These are phyloP conservation scores for Drosophila helvetica DNA, from an alignment of 2,888 invertebrate genomes.

Conservation along the genomic window DNA sequence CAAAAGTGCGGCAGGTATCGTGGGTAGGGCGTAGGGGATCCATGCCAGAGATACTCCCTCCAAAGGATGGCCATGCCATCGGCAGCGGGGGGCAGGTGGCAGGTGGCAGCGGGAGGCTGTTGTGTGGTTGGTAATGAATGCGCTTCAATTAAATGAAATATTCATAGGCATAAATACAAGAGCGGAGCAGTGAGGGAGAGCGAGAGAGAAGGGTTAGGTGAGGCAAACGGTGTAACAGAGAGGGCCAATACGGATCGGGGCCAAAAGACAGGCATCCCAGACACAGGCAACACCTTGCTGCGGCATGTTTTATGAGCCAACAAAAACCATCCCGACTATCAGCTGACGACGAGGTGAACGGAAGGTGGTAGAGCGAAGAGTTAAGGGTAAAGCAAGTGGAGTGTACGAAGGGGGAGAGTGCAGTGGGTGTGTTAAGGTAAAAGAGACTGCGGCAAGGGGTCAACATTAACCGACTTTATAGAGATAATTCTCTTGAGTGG, in stretches of 20 bases:
- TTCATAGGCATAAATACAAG: conserved; percentile 73
- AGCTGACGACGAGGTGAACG: conserved; percentile 1
- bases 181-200: conserved; percentile 28
- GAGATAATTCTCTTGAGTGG: neutral
- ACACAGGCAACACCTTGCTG: conserved; percentile 18
- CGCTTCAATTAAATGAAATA: conserved; percentile 78
- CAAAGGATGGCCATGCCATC: conserved; percentile 2
- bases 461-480: conserved; percentile 31
- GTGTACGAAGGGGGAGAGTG: neutral
- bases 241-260: neutral
- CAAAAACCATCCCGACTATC: conserved; percentile 40
- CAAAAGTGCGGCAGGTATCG: conserved; percentile 51
- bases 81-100: conserved; percentile 1
- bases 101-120: conserved; percentile 12
- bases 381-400: neutral
- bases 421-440: neutral
- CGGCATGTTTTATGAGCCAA: conserved; percentile 67
- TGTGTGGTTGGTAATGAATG: conserved; percentile 68
- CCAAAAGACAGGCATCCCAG: conserved; percentile 15
- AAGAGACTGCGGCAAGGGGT: conserved; percentile 12
- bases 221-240: neutral
- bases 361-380: neutral
- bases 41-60: neutral
- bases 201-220: neutral
- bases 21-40: conserved; percentile 4